These are phyloP conservation scores for Diloba caeruleocephala DNA, from an alignment of 2,888 invertebrate genomes.

Conservation along the genomic window DNA sequence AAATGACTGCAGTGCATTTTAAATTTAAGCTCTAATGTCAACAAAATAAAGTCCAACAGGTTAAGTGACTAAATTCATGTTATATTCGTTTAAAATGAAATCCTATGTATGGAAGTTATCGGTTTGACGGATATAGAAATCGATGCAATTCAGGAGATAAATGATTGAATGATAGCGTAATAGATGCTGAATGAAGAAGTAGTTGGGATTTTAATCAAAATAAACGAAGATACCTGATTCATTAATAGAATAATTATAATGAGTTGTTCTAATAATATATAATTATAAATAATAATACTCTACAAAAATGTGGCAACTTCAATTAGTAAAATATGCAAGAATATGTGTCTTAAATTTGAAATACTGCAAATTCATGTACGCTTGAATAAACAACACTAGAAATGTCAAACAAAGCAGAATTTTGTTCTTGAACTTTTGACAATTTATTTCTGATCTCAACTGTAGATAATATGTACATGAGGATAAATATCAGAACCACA, in stretches of 20 bases:
- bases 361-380: conserved; percentile 33
- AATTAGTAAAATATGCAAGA: conserved; percentile 2
- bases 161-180: conserved; percentile 17
- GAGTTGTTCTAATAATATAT: not conserved
- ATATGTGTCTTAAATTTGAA: conserved; percentile 12
- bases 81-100: conserved; percentile 15
- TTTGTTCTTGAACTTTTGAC: conserved; percentile 54
- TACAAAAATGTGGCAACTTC: not conserved
- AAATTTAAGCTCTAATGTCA: conserved; percentile 4
- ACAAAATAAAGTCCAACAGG: not conserved
- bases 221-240: not conserved
- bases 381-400: conserved; percentile 34
- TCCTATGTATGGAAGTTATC: conserved; percentile 33
- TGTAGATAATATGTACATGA: conserved; percentile 33
- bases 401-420: conserved; percentile 47
- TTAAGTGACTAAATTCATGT: not conserved
- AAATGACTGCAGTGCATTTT: not conserved
- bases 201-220: not conserved
- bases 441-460: conserved; percentile 51
- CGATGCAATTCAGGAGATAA: conserved; percentile 26
- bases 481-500: conserved; percentile 48
- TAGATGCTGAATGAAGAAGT: conserved; percentile 2
- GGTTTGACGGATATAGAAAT: conserved; percentile 26
- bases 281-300: not conserved
- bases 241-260: not conserved